Percentiles rank a stretch among this genome's conserved stretches.
phyloP scores from a whole-genome alignment of 2,113 vertebrate species.

The Martes martes region DNA sequence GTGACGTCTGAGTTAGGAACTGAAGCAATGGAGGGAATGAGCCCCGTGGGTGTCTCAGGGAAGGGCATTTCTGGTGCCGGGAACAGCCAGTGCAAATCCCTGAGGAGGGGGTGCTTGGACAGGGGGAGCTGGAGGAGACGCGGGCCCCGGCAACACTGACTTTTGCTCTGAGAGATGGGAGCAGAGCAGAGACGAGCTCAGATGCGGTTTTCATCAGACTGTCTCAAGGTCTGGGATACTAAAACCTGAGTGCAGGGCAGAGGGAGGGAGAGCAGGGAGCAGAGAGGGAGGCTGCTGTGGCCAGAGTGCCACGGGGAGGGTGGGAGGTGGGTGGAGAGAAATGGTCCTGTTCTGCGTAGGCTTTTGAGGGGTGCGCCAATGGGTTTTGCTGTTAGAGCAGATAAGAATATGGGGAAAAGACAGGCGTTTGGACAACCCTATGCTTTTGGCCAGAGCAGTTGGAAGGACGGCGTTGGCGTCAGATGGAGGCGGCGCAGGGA shows the following conservation, averaged over 20 bases:
- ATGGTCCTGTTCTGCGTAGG: not conserved
- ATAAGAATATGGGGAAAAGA: not conserved
- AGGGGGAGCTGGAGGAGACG: not conserved
- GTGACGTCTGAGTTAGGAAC: not conserved
- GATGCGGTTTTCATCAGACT: not conserved
- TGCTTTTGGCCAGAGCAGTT: not conserved
- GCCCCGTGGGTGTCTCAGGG: not conserved
- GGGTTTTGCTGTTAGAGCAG: not conserved
- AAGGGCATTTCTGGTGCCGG: not conserved
- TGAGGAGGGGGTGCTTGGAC: not conserved
- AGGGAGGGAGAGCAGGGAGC: not conserved
- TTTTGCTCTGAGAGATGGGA: not conserved
- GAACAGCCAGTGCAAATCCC: not conserved
- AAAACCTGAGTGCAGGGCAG: not conserved
- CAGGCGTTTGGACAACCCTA: not conserved
- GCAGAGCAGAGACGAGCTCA: not conserved
- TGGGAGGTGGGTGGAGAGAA: not conserved
- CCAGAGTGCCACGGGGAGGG: not conserved
- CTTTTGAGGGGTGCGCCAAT: not conserved
- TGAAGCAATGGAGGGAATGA: not conserved
- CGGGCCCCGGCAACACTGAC: not conserved
- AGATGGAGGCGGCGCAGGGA: not conserved
- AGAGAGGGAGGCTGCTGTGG: not conserved
- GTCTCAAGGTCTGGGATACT: not conserved
- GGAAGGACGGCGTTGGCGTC: no score